Evolutionary conservation across 2,113 vertebrate genomes (phyloP).

Genomic region (Ascaphus truei): DNA sequence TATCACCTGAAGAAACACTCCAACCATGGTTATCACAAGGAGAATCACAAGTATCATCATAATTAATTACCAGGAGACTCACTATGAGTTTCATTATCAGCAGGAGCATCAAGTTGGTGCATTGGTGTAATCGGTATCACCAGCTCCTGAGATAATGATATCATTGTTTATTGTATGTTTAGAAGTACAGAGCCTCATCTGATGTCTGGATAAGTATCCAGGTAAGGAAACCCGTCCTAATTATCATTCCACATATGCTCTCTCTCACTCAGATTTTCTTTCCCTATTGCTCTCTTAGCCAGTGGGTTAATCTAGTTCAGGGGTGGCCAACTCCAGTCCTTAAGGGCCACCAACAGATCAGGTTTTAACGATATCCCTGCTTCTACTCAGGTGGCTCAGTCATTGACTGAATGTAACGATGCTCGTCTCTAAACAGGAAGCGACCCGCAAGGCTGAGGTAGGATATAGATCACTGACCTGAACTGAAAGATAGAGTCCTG

Average conservation of each 20-base stretch:
- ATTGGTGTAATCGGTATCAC: neutral
- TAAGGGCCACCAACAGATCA: no score
- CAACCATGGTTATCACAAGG: neutral
- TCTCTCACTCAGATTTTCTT: neutral
- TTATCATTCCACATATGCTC: neutral
- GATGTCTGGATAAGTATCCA: constrained; percentile 66
- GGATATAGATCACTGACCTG: no score
- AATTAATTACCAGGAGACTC: neutral
- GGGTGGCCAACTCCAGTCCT: no score
- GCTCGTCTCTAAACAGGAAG: no score
- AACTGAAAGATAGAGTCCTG: no score
- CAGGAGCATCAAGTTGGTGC: no score
- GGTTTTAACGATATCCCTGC: no score
- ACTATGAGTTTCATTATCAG: no score
- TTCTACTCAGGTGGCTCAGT: no score
- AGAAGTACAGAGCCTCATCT: constrained; percentile 69
- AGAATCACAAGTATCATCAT: neutral
- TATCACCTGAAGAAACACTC: neutral
- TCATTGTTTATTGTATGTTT: constrained; percentile 23
- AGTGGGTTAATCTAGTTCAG: no score
- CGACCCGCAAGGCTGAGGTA: no score
- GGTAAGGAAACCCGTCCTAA: constrained; percentile 58
- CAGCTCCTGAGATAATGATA: neutral
- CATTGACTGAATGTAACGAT: no score
- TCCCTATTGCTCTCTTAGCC: neutral